Conservation (phyloP, 2,113 vertebrate species). For the Zootoca vivipara region DNA sequence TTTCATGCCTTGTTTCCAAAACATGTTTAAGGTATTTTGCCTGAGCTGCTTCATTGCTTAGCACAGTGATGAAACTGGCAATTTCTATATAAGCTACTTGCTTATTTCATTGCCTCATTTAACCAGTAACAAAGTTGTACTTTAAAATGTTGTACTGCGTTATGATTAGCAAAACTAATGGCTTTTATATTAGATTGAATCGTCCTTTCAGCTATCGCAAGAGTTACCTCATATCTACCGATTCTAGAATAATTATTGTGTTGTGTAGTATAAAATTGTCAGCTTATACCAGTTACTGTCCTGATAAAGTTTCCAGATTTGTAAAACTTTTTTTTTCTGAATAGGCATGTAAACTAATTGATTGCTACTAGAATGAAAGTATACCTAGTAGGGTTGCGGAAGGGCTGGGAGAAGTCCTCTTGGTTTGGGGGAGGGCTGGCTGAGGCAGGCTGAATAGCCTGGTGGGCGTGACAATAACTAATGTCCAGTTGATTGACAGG, state of each 20-base stretch:
- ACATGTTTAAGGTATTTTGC: neutral
- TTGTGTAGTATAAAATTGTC: neutral
- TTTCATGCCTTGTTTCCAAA: constrained; percentile 1
- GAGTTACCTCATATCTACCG: neutral
- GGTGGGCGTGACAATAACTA: no score
- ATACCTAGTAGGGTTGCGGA: no score
- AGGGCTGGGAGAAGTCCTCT: no score
- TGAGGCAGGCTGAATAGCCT: no score
- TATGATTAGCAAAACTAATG: neutral
- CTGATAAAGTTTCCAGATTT: no score
- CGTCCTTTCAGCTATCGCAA: neutral
- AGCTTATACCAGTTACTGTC: no score
- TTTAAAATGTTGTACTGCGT: neutral
- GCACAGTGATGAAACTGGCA: neutral
- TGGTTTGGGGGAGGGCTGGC: no score
- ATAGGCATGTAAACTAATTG: neutral
- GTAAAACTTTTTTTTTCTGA: no score
- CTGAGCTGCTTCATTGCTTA: neutral
- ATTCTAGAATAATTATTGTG: neutral
- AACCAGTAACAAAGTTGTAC: neutral
- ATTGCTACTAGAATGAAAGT: neutral
- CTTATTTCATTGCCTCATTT: neutral
- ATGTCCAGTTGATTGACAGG: no score
- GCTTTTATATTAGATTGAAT: neutral
- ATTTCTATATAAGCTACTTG: neutral